Conservation (phyloP, 1,140 invertebrate genomes). For the roundworm (Caenorhabditis elegans) region DNA sequence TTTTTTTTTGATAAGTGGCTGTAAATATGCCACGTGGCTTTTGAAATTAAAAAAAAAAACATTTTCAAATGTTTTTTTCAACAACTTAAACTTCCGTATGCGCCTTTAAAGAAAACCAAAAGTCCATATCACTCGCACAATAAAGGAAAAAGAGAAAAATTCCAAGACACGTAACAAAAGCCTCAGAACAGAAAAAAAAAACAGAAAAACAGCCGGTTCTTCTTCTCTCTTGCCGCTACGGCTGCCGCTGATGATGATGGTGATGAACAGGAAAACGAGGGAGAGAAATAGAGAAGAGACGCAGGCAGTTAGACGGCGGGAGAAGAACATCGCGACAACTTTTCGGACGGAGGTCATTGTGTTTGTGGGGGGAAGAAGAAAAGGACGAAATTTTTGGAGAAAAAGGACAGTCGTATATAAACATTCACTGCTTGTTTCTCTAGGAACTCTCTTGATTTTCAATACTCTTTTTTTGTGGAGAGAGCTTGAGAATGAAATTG, state of each 20-base stretch:
- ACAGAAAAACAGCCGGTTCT: background rate
- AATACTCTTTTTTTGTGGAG: background rate
- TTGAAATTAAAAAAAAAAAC: no score
- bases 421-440: background rate
- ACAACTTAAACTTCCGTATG: no score
- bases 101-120: no score
- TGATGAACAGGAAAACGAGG: slow-evolving; percentile 5
- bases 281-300: background rate
- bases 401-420: background rate
- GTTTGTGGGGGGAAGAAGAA: background rate
- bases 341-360: slow-evolving; percentile 25
- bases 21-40: no score
- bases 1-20: no score
- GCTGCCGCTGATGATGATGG: background rate
- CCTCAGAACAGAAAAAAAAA: slow-evolving; percentile 1
- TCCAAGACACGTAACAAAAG: background rate
- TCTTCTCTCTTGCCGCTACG: background rate
- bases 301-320: background rate
- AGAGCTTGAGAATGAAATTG: background rate
- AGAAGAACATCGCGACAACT: slow-evolving; percentile 3
- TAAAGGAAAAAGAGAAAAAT: no score
- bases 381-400: background rate
- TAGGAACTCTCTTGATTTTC: background rate
- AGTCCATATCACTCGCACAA: no score
- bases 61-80: no score